Evolutionary conservation across 2,888 invertebrate genomes (phyloP), one percentile per base, ranked within the genome.

Genomic region (Xestia c-nigrum): DNA sequence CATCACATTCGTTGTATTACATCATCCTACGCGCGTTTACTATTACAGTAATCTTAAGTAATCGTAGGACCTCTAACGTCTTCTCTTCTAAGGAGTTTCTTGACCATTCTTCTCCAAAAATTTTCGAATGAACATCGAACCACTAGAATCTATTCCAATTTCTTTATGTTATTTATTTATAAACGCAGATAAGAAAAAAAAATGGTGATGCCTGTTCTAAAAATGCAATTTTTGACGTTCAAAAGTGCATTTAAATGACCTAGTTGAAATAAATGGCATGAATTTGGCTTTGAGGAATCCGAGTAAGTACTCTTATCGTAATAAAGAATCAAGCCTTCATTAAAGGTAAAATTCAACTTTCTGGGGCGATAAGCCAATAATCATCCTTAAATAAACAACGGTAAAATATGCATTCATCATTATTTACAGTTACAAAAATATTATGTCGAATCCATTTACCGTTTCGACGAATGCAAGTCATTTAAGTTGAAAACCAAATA

Each of bases 1-100:
- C n/a, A n/a, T n/a, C n/a, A n/a, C n/a, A n/a, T n/a, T n/a, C 81
- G 83, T 86, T 72, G 55, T 64, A 83, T 87, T 88, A 88, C 85
- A 82, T 83, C 81, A 87, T 87, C 81, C 81, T 81, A 82, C 75
- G 77, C 74, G 55, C 47, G 70, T 55, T 76, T 80, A 85, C 74
- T 77, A 78, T 78, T 68, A 84, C 74, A 78, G 75, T 85, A 67
- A 78, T 74, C 70, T 65, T 68, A 67, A 76, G 74, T 68, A 74
- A 52, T 72, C 72, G 46, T 73, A 79, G 74, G 79, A 69, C 61
- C 72, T 71, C 83, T 73, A 57, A 57, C 12, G 47, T 71, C 0
- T 57, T 43, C 14, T 61, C 19, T 50, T 16, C 59, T 55, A 64
- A 68, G 31, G n/a, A n/a, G 64, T n/a, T 64, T 43, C n/a, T 43